A percentile compares a stretch with the other conserved stretches of the same genome.
phyloP scores from a whole-genome alignment of 2,797 vertebrate species.

The Gadopsis marmoratus region DNA sequence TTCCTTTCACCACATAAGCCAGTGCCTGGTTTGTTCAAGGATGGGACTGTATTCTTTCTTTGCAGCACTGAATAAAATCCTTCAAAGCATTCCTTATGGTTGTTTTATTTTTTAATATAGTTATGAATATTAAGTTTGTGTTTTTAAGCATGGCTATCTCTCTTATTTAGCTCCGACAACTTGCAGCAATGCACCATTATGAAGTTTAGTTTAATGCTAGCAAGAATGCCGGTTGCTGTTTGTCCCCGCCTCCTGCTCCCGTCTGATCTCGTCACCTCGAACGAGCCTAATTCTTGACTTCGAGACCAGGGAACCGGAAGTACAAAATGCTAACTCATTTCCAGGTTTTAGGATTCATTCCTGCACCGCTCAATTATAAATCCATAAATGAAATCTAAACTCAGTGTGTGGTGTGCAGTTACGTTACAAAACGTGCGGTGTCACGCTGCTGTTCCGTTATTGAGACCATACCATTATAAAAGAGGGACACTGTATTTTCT shows the following conservation, averaged over 20 bases:
- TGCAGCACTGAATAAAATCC: constrained; percentile 81
- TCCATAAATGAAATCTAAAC: not conserved
- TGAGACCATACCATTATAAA: constrained; percentile 55
- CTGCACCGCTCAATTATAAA: not conserved
- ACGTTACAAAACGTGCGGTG: constrained; percentile 17
- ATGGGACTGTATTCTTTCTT: constrained; percentile 63
- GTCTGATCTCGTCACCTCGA: no score
- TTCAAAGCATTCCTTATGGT: constrained; percentile 58
- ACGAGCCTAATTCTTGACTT: no score
- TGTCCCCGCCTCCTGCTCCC: no score
- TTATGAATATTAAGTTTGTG: not conserved
- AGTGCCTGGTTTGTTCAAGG: constrained; percentile 66
- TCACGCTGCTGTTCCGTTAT: not conserved
- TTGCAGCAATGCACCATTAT: not conserved
- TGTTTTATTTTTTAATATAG: not conserved
- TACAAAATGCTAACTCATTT: no score
- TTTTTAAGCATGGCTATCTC: not conserved
- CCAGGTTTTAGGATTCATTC: no score
- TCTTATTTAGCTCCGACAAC: not conserved
- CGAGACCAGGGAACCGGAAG: no score
- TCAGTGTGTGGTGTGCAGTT: not conserved
- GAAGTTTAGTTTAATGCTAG: not conserved
- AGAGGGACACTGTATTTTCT: fast-evolving
- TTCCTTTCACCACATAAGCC: constrained; percentile 54
- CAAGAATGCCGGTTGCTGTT: not conserved